Evolutionary conservation across 2,888 invertebrate genomes (phyloP).

Genomic region (Pegoplata infirma): DNA sequence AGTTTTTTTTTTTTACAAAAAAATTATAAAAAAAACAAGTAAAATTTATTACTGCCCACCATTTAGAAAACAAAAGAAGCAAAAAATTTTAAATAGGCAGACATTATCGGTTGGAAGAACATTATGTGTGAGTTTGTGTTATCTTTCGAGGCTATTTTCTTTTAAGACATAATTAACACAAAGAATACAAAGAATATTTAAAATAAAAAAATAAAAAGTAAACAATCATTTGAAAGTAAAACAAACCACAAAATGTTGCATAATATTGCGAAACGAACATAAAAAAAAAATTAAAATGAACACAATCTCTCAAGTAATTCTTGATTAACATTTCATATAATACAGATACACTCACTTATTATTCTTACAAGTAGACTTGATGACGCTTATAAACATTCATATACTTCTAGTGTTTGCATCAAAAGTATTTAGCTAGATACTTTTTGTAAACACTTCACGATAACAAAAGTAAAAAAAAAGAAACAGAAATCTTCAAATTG

Average conservation of each 20-base stretch:
- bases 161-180: constrained; percentile 41
- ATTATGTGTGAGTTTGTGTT: no score
- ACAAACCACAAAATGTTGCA: constrained; percentile 26
- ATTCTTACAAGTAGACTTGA: constrained; percentile 49
- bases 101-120: constrained; percentile 30
- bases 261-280: neutral
- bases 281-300: no score
- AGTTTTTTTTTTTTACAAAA: constrained; percentile 49
- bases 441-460: constrained; percentile 42
- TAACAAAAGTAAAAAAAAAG: constrained; percentile 19
- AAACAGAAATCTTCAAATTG: constrained; percentile 27
- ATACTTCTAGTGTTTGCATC: constrained; percentile 6
- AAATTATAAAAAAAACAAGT: constrained; percentile 38
- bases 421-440: constrained; percentile 13
- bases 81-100: constrained; percentile 35
- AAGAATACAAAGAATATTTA: neutral
- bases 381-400: constrained; percentile 12
- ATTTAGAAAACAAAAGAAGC: constrained; percentile 24
- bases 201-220: constrained; percentile 23
- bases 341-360: constrained; percentile 20
- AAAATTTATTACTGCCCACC: constrained; percentile 59
- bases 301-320: constrained; percentile 36
- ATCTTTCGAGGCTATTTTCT: constrained; percentile 37
- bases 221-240: constrained; percentile 13
- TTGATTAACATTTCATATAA: constrained; percentile 48